Evolutionary conservation across 2,797 vertebrate genomes (phyloP), one percentile per base, ranked within the genome.

Genomic region (Urophycis tenuis): DNA sequence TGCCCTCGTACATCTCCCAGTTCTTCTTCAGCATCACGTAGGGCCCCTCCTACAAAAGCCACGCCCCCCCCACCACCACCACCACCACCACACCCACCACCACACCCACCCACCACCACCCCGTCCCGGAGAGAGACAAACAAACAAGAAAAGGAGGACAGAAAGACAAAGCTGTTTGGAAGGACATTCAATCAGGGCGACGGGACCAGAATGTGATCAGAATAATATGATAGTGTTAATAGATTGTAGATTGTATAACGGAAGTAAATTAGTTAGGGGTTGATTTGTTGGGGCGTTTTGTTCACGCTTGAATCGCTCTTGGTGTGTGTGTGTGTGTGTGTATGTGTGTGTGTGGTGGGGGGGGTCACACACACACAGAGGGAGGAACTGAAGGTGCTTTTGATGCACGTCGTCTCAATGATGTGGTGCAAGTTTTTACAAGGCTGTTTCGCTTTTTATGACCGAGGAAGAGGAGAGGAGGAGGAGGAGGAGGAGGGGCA

Each of bases 1-100:
- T 99, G 87, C 98, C 98, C 91, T 99, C 96, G 85, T 96, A 96
- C 81, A 96, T 91, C 92, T 99, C 98, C 89, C 96, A 96, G 92
- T 99, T 99, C 94, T 99, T 99, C 94, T 98, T 99, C 91, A 96
- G 94, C 98, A 99, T 99, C 92, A 99, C 97, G 83, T 99, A 99
- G 72, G 97, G 98, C 81, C 96, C 96, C 93, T 99, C 98, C 98
- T 99, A 94, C 90, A 96, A 92, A 85, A 81, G 41, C 79, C 49
- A 64, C n/a, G n/a, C n/a, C n/a, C n/a, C n/a, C n/a, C n/a, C n/a
- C n/a, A n/a, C n/a, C n/a, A n/a, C n/a, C n/a, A n/a, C n/a, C n/a
- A n/a, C n/a, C n/a, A n/a, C n/a, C n/a, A n/a, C n/a, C n/a, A n/a
- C n/a, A n/a, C n/a, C n/a, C n/a, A n/a, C n/a, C n/a, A n/a, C n/a